Evolutionary conservation across 2,113 vertebrate species (phyloP), one percentile per base, ranked within the genome.

Genomic region (Aegotheles bennettii): DNA sequence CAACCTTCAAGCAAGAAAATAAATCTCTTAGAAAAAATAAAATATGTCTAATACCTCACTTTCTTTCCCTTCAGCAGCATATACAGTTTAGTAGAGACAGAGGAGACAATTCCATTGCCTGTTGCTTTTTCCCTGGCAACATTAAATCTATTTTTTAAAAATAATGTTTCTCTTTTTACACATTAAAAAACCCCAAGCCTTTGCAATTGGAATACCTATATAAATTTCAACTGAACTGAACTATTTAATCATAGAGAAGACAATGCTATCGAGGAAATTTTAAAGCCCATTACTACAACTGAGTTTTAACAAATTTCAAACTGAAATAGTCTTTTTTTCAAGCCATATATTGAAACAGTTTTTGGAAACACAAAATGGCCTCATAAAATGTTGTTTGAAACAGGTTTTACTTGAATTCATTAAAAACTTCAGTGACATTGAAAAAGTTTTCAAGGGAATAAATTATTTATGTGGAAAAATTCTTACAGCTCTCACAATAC

Each of bases 171-270:
- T 14, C 4, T 51, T 42, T 74, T 74, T 38, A 19, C 6, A 15
- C 6, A 10, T 51, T 53, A 21, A 80, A 84, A 51, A 28, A 0
- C 0, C 3, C 4, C 3, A 57, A 23, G 11, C 18, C 3, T 74
- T 36, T 81, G 13, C 6, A 36, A 10, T 2, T 87, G 33, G 7
- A 74, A 84, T 26, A 43, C 7, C 10, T 74, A 38, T 6, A 43
- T 60, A 42, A 15, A 29, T 64, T 91, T 69, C 36, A 73, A 33
- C 5, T 53, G 28, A 36, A 21, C 21, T 19, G 31, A 74, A 40
- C 4, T 45, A 23, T 36, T 43, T 81, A 74, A 43, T 77, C 31
- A 57, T 54, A 43, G 9, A 54, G 6, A 57, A 57, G 7, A 10
- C 15, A 21, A 35, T 61, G 3, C 1, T 64, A 17, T 40, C 67